Evolutionary conservation across 2,797 vertebrate species (phyloP), one percentile per base, ranked within the genome.

Genomic region (Dermochelys coriacea): DNA sequence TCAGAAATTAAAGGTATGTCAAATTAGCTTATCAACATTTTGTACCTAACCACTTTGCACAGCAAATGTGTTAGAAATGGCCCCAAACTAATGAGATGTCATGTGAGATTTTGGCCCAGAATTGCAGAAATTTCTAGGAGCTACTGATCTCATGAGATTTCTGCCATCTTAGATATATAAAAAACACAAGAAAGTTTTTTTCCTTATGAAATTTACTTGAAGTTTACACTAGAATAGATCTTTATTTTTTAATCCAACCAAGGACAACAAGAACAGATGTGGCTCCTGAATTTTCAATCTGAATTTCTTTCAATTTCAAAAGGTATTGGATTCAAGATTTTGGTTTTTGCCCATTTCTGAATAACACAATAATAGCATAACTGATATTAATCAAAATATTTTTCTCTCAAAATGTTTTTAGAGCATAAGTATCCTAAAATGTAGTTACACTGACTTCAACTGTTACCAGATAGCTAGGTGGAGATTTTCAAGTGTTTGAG

Each of bases 41-140:
- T 82, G 25, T 37, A 10, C 16, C 27, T 37, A 91, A 3, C 21
- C 80, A 6, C 12, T 87, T 59, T 81, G 34, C 31, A 45, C 52
- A 52, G 1, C 16, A 94, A 16, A 37, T 80, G 78, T 27, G 14
- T 11, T 27, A 75, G 25, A 25, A 47, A 75, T 89, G 0, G 75
- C 6, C 88, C 61, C 19, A 90, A 93, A 84, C 2, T 86, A 83
- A 82, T 2, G 21, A 83, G n/a, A 27, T 82, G 41, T 94, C 11
- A 45, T 90, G 18, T 15, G 64, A 94, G 47, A 87, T 47, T 84
- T 92, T 94, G 82, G 3, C 74, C 34, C 41, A 82, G 74, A 91
- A 90, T 12, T 90, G 3, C 10, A 91, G 59, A 79, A 6, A 52
- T 4, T 88, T 80, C 74, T 78, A 45, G 11, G 11, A 5, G 7